phyloP scores from a whole-genome alignment of 2,797 vertebrate genomes.

The Sandelia bainsii region DNA sequence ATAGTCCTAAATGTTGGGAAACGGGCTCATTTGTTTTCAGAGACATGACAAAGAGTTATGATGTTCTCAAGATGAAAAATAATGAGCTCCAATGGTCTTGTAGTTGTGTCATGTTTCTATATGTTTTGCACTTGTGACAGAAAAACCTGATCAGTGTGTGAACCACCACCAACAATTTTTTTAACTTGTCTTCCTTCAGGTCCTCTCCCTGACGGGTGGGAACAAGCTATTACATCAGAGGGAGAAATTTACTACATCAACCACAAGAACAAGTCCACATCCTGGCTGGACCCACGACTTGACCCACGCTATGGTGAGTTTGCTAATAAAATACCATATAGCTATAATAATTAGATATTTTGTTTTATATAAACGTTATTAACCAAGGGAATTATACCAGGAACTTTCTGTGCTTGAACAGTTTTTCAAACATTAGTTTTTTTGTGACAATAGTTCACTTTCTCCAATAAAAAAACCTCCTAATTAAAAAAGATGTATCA shows the following conservation, averaged over 20 bases:
- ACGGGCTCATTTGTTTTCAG: constrained; percentile 1
- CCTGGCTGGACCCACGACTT: constrained; percentile 98
- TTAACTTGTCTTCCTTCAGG: constrained; percentile 86
- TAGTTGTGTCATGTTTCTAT: background rate
- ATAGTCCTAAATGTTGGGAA: background rate
- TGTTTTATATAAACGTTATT: too few species aligned
- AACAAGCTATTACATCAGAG: constrained; percentile 98
- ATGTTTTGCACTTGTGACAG: constrained; percentile 1
- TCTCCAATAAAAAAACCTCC: constrained; percentile 6
- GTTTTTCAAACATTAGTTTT: background rate
- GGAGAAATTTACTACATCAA: constrained; percentile 99
- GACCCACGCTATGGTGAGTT: constrained; percentile 97
- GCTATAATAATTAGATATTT: too few species aligned
- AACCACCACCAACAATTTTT: constrained; percentile 67
- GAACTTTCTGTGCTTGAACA: background rate
- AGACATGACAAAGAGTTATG: background rate
- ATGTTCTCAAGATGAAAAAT: background rate
- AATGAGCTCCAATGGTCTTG: background rate
- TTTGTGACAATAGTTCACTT: constrained; percentile 17
- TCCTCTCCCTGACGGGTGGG: constrained; percentile 98
- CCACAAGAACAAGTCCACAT: constrained; percentile 99
- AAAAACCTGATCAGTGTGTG: background rate
- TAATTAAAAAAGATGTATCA: constrained; percentile 12
- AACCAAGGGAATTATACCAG: background rate
- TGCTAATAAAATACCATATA: background rate